phyloP scores from a whole-genome alignment of 2,113 vertebrate species.

The Channa maculata region DNA sequence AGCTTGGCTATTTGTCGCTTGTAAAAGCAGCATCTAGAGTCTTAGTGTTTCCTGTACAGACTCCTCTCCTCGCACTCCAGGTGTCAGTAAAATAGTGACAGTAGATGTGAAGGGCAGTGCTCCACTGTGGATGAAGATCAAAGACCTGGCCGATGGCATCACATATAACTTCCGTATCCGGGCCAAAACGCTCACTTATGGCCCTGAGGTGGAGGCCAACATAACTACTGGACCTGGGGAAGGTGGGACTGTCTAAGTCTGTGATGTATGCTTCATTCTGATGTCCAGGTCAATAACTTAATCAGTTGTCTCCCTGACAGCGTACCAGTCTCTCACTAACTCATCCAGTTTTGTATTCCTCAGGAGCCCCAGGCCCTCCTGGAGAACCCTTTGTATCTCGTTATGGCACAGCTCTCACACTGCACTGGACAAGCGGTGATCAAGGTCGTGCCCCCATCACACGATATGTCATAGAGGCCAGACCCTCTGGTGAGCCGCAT shows the following conservation, averaged over 20 bases:
- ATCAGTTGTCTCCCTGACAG: background rate
- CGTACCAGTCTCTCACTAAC: background rate
- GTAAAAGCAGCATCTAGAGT: conserved; percentile 80
- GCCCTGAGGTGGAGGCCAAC: conserved; percentile 95
- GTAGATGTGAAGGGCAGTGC: conserved; percentile 95
- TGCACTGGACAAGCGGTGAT: conserved; percentile 96
- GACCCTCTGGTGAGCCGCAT: conserved; percentile 89
- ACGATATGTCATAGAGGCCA: conserved; percentile 95
- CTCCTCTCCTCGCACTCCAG: conserved; percentile 87
- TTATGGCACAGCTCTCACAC: conserved; percentile 92
- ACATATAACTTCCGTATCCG: conserved; percentile 94
- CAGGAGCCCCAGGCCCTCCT: conserved; percentile 94
- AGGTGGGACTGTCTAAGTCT: conserved; percentile 79
- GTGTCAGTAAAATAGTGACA: conserved; percentile 98
- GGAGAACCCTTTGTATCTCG: conserved; percentile 94
- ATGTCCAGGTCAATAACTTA: background rate
- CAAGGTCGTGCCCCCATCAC: conserved; percentile 94
- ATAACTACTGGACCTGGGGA: conserved; percentile 96
- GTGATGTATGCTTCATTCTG: background rate
- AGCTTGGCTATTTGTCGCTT: conserved; percentile 60
- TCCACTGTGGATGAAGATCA: conserved; percentile 96
- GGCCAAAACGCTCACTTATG: conserved; percentile 94
- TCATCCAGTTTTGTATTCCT: conserved; percentile 1
- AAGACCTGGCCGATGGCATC: conserved; percentile 93
- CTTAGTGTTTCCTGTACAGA: conserved; percentile 84